Evolutionary conservation across 2,888 invertebrate genomes (phyloP), one percentile per base, ranked within the genome.

Genomic region (Rhogogaster chlorosoma): DNA sequence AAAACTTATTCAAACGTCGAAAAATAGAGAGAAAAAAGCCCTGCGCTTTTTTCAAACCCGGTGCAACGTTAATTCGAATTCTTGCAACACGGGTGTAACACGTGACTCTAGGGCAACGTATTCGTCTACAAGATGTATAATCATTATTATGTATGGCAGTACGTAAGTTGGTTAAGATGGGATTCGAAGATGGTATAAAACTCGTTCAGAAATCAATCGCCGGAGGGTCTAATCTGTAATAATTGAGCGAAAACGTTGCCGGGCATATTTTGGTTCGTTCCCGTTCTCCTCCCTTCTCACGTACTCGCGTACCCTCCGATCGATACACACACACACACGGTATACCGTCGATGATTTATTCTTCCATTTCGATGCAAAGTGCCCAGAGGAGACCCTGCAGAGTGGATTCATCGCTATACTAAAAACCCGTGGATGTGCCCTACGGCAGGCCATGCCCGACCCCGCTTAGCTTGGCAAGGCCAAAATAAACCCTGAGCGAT

Each of bases 301-400:
- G n/a, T n/a, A n/a, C n/a, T 38, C 67, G 18, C 10, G n/a, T 61
- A 49, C 49, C 71, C 84, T 75, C n/a, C 71, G n/a, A 38, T 71
- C 84, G 53, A 53, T 42, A 73, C 36, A 18, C 38, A 7, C 36
- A 18, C 38, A 7, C 12, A 6, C 53, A 18, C 53, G 53, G 18
- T 45, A 15, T 78, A 26, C 22, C 78, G 26, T 26, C 67, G 67
- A 45, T 78, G 87, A 85, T 84, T 88, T 88, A 88, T 87, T 86
- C 86, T 84, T 86, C 85, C 86, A 86, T 88, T 89, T 86, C 85
- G 82, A 87, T 89, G 88, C 88, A 89, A 89, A 89, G 88, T 67
- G 67, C 45, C 83, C 83, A 32, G 67, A 38, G 26, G 61, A 61
- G 80, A 42, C 29, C 83, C 83, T 32, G 67, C 75, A 26, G 61